A percentile compares a stretch with the other conserved stretches of the same genome.
These are phyloP conservation scores for Solen grandis DNA, from an alignment of 1,140 invertebrate species.

Conservation along the genomic window DNA sequence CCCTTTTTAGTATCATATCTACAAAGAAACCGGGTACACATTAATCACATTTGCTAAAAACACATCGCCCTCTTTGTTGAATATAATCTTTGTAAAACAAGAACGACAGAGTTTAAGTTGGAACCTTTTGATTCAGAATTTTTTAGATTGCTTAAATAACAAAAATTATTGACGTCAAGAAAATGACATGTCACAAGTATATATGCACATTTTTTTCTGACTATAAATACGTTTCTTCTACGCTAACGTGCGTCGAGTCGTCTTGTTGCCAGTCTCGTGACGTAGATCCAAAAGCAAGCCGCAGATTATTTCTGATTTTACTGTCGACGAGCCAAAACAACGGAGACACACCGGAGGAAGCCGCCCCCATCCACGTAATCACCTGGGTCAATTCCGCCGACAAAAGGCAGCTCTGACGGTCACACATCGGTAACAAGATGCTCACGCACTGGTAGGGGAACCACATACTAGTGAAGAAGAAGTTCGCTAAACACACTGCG, in stretches of 20 bases:
- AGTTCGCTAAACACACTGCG: constrained; percentile 2
- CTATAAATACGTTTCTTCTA: constrained; percentile 21
- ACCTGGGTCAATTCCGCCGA: constrained; percentile 31
- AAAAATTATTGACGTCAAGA: too few species aligned
- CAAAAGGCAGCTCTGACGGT: background rate
- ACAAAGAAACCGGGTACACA: too few species aligned
- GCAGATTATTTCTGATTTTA: background rate
- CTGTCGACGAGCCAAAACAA: constrained; percentile 22
- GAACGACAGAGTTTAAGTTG: too few species aligned
- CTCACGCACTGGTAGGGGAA: constrained; percentile 39
- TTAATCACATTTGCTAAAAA: too few species aligned
- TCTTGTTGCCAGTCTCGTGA: background rate
- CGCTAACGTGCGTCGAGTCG: background rate
- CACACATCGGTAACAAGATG: constrained; percentile 26
- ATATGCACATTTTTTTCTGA: too few species aligned
- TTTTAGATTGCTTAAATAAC: too few species aligned
- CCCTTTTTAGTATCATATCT: too few species aligned
- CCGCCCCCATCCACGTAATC: constrained; percentile 20
- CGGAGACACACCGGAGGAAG: constrained; percentile 25
- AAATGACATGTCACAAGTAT: too few species aligned
- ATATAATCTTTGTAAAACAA: too few species aligned
- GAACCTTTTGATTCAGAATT: too few species aligned
- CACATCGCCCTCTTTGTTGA: too few species aligned
- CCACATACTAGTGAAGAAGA: constrained; percentile 8
- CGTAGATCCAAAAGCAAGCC: background rate